Percentiles rank a stretch among this genome's conserved stretches.
These are phyloP conservation scores for Morpho deidamia DNA, from an alignment of 2,888 invertebrate genomes.

Conservation along the genomic window DNA sequence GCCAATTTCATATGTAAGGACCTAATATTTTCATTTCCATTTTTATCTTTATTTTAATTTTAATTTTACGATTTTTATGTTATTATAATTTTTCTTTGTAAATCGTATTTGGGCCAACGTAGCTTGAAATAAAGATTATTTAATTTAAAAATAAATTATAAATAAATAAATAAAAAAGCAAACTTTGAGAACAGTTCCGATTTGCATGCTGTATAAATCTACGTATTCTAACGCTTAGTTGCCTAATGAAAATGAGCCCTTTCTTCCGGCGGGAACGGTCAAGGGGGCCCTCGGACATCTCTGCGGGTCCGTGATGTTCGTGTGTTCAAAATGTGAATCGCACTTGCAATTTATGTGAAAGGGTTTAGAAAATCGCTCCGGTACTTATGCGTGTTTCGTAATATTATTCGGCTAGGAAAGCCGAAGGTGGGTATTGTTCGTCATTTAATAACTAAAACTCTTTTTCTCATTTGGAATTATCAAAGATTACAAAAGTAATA, in stretches of 20 bases:
- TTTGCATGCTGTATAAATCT: constrained; percentile 56
- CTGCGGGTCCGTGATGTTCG: constrained; percentile 56
- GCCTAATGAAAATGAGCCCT: constrained; percentile 77
- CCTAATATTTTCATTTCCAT: too few relatives aligned
- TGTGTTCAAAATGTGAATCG: constrained; percentile 68
- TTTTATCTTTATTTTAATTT: too few relatives aligned
- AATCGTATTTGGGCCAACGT: too few relatives aligned
- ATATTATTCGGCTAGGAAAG: constrained; percentile 37
- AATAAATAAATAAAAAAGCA: neutral
- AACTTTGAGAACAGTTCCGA: constrained; percentile 44
- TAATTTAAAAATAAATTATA: too few relatives aligned
- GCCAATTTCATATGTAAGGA: too few relatives aligned
- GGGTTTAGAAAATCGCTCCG: constrained; percentile 56
- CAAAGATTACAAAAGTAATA: too few relatives aligned
- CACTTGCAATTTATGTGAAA: constrained; percentile 72
- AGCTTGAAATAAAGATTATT: too few relatives aligned
- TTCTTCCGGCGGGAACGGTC: constrained; percentile 61
- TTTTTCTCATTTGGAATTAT: too few relatives aligned
- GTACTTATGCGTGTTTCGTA: constrained; percentile 53
- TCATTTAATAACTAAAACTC: too few relatives aligned
- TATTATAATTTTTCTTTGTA: too few relatives aligned
- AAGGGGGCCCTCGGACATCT: constrained; percentile 42
- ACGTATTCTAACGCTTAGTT: constrained; percentile 53
- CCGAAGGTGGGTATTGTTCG: constrained; percentile 14
- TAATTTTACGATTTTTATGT: too few relatives aligned